These are phyloP conservation scores for Potamarius usumacintae DNA, from an alignment of 2,113 vertebrate genomes.

Conservation along the genomic window DNA sequence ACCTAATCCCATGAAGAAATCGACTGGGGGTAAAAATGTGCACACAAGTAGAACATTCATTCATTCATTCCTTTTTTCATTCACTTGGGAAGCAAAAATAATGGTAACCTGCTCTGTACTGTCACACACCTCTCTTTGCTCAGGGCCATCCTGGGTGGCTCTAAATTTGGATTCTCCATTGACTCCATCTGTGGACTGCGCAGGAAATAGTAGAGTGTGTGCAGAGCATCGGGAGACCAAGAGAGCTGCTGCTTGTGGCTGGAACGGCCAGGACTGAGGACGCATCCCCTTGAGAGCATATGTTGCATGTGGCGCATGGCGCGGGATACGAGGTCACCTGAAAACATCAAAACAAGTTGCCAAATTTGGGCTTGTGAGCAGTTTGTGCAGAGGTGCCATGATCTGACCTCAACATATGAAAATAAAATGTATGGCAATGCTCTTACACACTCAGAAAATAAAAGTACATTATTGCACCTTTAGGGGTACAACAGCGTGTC, in stretches of 20 bases:
- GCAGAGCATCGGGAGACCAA: constrained; percentile 88
- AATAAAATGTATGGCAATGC: neutral
- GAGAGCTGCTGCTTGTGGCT: constrained; percentile 63
- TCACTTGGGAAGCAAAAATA: too few species aligned
- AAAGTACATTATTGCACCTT: too few species aligned
- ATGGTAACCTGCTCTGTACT: neutral
- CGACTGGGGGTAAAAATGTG: neutral
- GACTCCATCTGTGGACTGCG: constrained; percentile 90
- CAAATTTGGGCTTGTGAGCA: neutral
- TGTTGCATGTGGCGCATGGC: constrained; percentile 93
- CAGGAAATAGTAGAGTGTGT: constrained; percentile 92
- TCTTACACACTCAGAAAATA: too few species aligned
- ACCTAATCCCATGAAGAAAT: neutral
- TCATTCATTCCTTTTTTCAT: too few species aligned
- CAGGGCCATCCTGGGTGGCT: constrained; percentile 81
- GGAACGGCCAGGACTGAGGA: constrained; percentile 30
- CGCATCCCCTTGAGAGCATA: constrained; percentile 63
- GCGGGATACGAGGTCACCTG: constrained; percentile 89
- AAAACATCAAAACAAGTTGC: constrained; percentile 5
- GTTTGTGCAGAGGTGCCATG: neutral
- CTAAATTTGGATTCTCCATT: constrained; percentile 90
- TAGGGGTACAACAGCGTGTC: too few species aligned
- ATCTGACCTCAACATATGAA: neutral
- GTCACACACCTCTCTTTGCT: constrained; percentile 82
- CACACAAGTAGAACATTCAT: neutral